Conservation (phyloP, 2,113 vertebrate species). For the Puffinus mauretanicus region DNA sequence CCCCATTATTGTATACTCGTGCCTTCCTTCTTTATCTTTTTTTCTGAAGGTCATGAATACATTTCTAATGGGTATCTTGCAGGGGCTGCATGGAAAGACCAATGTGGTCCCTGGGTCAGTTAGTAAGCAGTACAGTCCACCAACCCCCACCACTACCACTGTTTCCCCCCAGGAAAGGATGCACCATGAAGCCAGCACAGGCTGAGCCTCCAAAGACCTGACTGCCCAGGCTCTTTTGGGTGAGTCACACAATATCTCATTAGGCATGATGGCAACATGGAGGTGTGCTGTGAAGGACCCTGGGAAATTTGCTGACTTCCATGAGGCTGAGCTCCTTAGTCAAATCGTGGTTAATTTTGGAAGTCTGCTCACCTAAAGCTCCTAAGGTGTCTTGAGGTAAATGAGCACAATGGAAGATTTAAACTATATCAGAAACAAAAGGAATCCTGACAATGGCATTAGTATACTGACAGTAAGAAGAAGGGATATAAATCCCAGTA, state of each 20-base stretch:
- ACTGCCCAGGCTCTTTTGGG: not conserved
- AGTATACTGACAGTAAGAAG: not conserved
- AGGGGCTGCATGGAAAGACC: not conserved
- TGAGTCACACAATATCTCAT: not conserved
- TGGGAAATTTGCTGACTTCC: not conserved
- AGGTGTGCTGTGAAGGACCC: not conserved
- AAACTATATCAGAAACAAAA: not conserved
- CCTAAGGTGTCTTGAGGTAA: not conserved
- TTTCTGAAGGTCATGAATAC: not conserved
- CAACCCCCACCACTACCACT: not conserved
- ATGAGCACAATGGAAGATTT: not conserved
- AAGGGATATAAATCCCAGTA: not conserved
- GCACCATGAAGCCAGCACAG: not conserved
- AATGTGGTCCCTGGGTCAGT: not conserved
- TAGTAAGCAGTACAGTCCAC: not conserved
- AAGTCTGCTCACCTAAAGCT: not conserved
- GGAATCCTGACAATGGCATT: not conserved
- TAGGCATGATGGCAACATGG: not conserved
- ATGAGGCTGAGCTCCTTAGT: not conserved
- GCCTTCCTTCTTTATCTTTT: not conserved
- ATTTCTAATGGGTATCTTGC: not conserved
- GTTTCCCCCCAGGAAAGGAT: not conserved
- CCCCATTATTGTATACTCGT: rapidly evolving
- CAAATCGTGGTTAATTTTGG: not conserved
- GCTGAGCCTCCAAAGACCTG: not conserved